Percentiles rank a stretch among this genome's conserved stretches.
Conservation (phyloP, 2,113 vertebrate genomes). For the Gobiocypris rarus region DNA sequence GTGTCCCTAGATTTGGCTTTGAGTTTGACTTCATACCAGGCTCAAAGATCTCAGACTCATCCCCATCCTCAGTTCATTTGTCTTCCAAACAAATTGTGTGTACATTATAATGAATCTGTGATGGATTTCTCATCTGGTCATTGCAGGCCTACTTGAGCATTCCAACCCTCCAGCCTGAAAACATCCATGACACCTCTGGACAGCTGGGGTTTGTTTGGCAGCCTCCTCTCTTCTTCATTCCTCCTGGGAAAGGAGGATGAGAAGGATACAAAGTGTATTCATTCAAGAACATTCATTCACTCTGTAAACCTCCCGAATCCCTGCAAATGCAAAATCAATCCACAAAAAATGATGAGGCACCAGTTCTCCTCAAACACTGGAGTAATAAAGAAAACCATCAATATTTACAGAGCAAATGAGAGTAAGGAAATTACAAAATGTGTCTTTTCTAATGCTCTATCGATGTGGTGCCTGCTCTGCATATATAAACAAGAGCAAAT, state of each 20-base stretch:
- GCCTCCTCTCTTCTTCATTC: background rate
- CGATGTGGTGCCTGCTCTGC: constrained; percentile 26
- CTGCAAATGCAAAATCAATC: constrained; percentile 40
- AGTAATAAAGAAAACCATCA: constrained; percentile 43
- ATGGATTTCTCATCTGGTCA: constrained; percentile 15
- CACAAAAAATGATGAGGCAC: constrained; percentile 31
- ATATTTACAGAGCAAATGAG: constrained; percentile 48
- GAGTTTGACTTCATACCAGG: constrained; percentile 26
- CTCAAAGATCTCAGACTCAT: background rate
- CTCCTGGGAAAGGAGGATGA: background rate
- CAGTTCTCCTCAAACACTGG: constrained; percentile 23
- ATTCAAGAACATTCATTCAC: constrained; percentile 26
- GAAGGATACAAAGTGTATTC: background rate
- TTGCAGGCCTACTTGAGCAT: constrained; percentile 16
- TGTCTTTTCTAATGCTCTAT: constrained; percentile 38
- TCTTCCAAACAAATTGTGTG: constrained; percentile 23
- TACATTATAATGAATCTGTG: constrained; percentile 10
- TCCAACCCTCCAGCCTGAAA: constrained; percentile 12
- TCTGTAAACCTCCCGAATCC: constrained; percentile 23
- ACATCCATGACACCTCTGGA: constrained; percentile 26
- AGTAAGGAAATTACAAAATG: constrained; percentile 43
- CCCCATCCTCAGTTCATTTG: background rate
- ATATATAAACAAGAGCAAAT: constrained; percentile 33
- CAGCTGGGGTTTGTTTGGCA: constrained; percentile 42
- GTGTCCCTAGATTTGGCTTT: background rate